A percentile compares a stretch with the other conserved stretches of the same genome.
Conservation (phyloP, 2,888 invertebrate species). For the Busseola fusca region DNA sequence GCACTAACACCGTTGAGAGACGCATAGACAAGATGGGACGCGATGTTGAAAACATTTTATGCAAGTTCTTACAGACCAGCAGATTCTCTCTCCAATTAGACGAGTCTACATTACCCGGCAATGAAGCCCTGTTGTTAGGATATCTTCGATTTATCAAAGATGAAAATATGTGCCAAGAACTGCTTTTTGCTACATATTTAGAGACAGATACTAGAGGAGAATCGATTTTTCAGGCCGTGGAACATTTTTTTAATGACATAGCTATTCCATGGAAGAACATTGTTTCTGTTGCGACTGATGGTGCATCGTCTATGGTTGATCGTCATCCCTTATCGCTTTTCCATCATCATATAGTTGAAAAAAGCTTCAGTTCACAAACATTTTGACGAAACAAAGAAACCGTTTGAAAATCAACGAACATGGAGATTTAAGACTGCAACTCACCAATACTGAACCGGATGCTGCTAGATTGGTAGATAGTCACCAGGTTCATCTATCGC, state of each 20-base stretch:
- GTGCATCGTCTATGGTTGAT: neutral
- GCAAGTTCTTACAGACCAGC: neutral
- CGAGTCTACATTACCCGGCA: slow-evolving; percentile 3
- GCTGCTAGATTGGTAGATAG: neutral
- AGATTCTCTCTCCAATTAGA: slow-evolving; percentile 1
- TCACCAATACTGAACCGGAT: slow-evolving; percentile 1
- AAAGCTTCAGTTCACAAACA: neutral
- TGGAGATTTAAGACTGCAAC: neutral
- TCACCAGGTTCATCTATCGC: too few species aligned
- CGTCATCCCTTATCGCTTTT: neutral
- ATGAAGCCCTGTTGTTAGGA: neutral
- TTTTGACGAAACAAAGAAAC: neutral
- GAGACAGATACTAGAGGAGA: neutral
- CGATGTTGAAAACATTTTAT: neutral
- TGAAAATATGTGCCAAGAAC: neutral
- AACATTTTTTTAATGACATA: neutral
- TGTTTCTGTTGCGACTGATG: neutral
- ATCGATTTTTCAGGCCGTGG: neutral
- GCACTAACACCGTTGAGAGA: neutral
- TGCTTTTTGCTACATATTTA: slow-evolving; percentile 1
- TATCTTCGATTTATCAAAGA: neutral
- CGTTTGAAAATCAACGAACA: neutral
- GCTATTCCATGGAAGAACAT: neutral
- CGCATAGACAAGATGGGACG: neutral
- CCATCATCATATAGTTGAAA: neutral